These are phyloP conservation scores for Sprattus sprattus DNA, from an alignment of 2,113 vertebrate genomes.

Conservation along the genomic window DNA sequence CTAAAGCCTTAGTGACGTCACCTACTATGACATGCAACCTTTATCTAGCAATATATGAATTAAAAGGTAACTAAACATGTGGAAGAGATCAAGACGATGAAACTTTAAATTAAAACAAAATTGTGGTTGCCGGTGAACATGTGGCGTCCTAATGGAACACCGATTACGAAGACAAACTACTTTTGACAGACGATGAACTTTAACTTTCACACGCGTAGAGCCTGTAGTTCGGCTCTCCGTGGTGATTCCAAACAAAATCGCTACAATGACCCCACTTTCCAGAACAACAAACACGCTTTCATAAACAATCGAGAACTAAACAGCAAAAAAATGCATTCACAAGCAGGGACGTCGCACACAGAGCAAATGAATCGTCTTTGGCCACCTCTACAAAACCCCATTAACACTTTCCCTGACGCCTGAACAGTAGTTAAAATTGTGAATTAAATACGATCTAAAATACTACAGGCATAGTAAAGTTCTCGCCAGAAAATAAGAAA, in stretches of 20 bases:
- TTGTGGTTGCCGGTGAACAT: not conserved
- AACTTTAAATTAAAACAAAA: not conserved
- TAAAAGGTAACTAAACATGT: not conserved
- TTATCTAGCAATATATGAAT: not conserved
- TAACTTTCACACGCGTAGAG: not conserved
- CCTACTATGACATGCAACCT: not conserved
- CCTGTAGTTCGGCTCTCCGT: not conserved
- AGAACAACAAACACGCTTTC: constrained; percentile 35
- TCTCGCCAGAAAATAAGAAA: not conserved
- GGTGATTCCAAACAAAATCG: constrained; percentile 11
- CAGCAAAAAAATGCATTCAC: constrained; percentile 18
- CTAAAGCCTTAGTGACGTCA: not conserved
- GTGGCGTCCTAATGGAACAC: not conserved
- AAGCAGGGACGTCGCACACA: not conserved
- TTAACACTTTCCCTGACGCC: not conserved
- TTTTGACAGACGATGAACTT: not conserved
- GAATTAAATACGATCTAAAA: not conserved
- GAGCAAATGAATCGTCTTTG: constrained; percentile 8
- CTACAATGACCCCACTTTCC: constrained; percentile 27
- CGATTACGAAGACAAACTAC: not conserved
- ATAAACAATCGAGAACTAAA: constrained; percentile 23
- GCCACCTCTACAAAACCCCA: not conserved
- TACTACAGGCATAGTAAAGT: not conserved
- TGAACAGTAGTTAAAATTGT: not conserved
- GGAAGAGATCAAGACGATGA: not conserved